A percentile compares a stretch with the other conserved stretches of the same genome.
Evolutionary conservation across 2,888 invertebrate genomes (phyloP).

Genomic region (Dasypogon diadema): DNA sequence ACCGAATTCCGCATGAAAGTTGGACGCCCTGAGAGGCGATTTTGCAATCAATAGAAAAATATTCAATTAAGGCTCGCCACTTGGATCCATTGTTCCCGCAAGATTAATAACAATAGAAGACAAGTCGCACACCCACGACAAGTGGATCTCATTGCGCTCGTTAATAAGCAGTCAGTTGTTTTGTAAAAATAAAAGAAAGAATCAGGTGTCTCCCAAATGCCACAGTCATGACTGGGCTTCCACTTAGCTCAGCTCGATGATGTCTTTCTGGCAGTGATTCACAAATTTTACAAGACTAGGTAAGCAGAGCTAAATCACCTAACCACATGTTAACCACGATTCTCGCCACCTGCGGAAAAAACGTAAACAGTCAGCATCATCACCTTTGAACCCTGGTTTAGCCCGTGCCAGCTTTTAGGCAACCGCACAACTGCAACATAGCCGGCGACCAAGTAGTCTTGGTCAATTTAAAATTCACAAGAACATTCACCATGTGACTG

Average conservation of each 20-base stretch:
- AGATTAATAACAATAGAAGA: conserved; percentile 26
- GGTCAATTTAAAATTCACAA: conserved; percentile 16
- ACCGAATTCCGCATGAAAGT: not conserved
- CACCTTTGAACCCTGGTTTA: conserved; percentile 10
- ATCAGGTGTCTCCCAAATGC: conserved; percentile 35
- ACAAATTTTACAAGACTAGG: not conserved
- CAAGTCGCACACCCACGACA: conserved; percentile 23
- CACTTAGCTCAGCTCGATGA: conserved; percentile 13
- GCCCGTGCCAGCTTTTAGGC: conserved; percentile 14
- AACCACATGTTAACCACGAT: not conserved
- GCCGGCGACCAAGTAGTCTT: conserved; percentile 7
- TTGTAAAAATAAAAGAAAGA: not conserved
- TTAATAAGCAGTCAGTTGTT: conserved; percentile 7
- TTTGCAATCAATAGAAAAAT: conserved; percentile 21
- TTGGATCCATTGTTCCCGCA: not conserved
- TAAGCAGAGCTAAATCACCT: not conserved
- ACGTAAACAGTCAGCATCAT: not conserved
- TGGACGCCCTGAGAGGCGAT: not conserved
- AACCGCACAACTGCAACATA: not conserved
- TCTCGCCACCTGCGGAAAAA: not conserved
- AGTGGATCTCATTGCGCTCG: not conserved
- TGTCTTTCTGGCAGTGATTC: conserved; percentile 9
- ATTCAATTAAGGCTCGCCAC: conserved; percentile 24
- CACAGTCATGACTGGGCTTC: conserved; percentile 2
- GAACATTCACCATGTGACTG: conserved; percentile 8